Conservation (phyloP, 2,888 invertebrate genomes). For the Cylindroiulus punctatus region DNA sequence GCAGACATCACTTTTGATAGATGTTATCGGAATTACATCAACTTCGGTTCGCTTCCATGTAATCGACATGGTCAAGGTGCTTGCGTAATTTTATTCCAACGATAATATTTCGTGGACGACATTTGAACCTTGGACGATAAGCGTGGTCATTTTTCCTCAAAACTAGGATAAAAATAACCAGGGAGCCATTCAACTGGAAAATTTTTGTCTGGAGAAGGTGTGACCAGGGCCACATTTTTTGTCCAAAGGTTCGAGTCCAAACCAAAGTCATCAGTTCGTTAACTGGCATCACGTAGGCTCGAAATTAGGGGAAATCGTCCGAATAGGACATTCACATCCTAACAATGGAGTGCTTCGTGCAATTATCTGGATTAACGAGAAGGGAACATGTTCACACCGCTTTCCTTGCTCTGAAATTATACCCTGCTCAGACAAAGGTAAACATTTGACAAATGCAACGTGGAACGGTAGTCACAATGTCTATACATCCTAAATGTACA, state of each 20-base stretch:
- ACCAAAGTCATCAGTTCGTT: slow-evolving; percentile 26
- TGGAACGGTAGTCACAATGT: no score
- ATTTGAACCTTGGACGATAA: background rate
- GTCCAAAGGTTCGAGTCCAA: background rate
- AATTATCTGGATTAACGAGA: background rate
- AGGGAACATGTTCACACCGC: background rate
- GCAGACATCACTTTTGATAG: background rate
- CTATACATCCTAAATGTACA: no score
- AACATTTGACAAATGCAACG: no score
- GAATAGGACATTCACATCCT: slow-evolving; percentile 13
- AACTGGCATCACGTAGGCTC: slow-evolving; percentile 37
- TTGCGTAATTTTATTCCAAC: background rate
- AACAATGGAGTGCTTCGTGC: background rate
- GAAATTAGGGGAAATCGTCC: slow-evolving; percentile 4
- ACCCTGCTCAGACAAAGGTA: background rate
- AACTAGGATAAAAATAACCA: background rate
- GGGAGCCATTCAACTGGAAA: background rate
- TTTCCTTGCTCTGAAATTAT: background rate
- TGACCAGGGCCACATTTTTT: slow-evolving; percentile 20
- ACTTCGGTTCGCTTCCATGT: background rate
- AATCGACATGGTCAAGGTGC: slow-evolving; percentile 1
- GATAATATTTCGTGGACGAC: background rate
- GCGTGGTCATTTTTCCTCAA: background rate
- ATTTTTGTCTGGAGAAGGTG: background rate
- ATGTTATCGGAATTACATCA: background rate